Percentiles rank a stretch among this genome's conserved stretches.
These are phyloP conservation scores for Pedionomus torquatus DNA, from an alignment of 2,113 vertebrate species.

Conservation along the genomic window DNA sequence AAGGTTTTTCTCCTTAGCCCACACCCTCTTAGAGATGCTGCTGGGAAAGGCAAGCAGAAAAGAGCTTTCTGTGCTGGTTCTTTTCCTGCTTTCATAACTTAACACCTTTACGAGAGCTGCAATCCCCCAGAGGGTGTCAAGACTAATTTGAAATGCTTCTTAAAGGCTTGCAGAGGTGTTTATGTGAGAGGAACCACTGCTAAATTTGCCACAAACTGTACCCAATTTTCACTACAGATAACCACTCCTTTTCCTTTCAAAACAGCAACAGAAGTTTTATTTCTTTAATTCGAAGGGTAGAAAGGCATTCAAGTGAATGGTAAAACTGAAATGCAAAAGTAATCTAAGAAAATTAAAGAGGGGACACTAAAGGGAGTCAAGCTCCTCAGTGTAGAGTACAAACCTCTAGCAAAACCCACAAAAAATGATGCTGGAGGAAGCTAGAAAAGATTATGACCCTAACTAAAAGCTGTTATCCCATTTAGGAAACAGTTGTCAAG, in stretches of 20 bases:
- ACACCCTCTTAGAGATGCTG: background rate
- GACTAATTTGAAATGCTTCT: slow-evolving; percentile 43
- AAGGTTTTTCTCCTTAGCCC: background rate
- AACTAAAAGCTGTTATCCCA: background rate
- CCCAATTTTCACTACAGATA: background rate
- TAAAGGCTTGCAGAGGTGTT: slow-evolving; percentile 25
- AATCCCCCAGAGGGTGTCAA: slow-evolving; percentile 20
- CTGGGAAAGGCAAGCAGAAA: background rate
- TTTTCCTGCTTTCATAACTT: slow-evolving; percentile 53
- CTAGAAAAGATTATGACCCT: background rate
- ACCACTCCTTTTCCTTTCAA: background rate
- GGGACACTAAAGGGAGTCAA: background rate
- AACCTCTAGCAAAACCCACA: background rate
- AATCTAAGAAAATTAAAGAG: background rate
- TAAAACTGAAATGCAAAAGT: background rate
- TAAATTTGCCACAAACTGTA: slow-evolving; percentile 9
- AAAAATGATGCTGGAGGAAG: background rate
- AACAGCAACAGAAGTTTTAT: background rate
- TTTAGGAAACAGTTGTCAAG: background rate
- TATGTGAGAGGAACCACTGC: background rate
- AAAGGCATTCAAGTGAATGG: background rate
- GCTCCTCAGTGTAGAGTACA: background rate
- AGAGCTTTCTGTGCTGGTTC: background rate
- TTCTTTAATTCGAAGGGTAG: background rate
- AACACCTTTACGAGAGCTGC: slow-evolving; percentile 32